Evolutionary conservation across 1,140 invertebrate species (phyloP).

Genomic region (Mycetomoellerius zeteki): DNA sequence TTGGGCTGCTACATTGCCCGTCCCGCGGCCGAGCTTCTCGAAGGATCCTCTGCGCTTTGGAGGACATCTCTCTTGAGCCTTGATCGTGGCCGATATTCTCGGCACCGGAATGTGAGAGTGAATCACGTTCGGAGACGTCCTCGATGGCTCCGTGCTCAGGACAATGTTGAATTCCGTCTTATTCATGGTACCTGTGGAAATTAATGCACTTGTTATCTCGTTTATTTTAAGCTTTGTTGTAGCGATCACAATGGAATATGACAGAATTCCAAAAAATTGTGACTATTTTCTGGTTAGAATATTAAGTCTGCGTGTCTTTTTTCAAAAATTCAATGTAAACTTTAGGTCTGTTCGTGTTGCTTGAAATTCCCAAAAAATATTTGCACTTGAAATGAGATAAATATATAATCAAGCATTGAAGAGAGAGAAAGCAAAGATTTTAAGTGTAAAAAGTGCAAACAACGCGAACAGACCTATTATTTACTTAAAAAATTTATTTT

Average conservation of each 20-base stretch:
- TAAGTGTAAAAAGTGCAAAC: no score
- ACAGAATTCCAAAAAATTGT: background rate
- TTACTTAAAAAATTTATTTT: background rate
- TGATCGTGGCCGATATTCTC: constrained; percentile 74
- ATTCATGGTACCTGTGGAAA: constrained; percentile 79
- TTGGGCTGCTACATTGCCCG: constrained; percentile 83
- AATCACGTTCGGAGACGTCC: constrained; percentile 75
- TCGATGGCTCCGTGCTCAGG: constrained; percentile 75
- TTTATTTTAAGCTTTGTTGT: background rate
- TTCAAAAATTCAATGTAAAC: background rate
- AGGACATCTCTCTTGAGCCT: constrained; percentile 77
- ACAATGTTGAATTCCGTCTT: constrained; percentile 83
- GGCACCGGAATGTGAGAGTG: constrained; percentile 85
- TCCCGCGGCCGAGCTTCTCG: constrained; percentile 76
- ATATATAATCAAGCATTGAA: no score
- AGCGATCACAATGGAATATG: background rate
- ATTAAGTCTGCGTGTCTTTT: background rate
- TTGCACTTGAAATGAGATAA: no score
- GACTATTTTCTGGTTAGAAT: background rate
- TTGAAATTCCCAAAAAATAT: no score
- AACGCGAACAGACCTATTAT: background rate
- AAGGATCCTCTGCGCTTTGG: constrained; percentile 76
- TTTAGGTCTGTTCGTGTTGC: no score
- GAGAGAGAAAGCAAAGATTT: no score
- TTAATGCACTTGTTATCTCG: constrained; percentile 35